A percentile compares a stretch with the other conserved stretches of the same genome.
Evolutionary conservation across 1,140 invertebrate species (phyloP).

Genomic region (Saccostrea echinata): DNA sequence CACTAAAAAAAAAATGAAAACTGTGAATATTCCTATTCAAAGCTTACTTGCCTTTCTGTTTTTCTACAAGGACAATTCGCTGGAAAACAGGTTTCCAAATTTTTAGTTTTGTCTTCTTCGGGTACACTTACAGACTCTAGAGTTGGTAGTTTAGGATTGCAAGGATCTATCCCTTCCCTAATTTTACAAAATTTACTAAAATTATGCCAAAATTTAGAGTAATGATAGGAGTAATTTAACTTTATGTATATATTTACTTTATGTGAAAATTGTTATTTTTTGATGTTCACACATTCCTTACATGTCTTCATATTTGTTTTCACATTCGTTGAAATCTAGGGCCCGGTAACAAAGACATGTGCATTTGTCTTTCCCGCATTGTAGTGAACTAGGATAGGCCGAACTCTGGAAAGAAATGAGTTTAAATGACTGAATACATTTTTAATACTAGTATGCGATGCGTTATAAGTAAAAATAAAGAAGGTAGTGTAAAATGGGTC

Average conservation of each 20-base stretch:
- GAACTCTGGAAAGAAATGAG: background rate
- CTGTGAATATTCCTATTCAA: too few species aligned
- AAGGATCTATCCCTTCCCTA: background rate
- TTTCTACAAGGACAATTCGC: background rate
- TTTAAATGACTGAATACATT: too few species aligned
- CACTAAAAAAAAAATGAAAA: too few species aligned
- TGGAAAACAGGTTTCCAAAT: background rate
- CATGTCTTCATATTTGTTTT: background rate
- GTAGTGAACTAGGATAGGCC: background rate
- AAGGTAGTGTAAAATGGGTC: too few species aligned
- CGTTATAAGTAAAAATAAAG: too few species aligned
- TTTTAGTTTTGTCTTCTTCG: background rate
- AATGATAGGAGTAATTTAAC: too few species aligned
- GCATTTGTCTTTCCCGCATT: background rate
- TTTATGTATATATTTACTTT: too few species aligned
- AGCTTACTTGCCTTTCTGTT: constrained; percentile 13
- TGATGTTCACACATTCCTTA: too few species aligned
- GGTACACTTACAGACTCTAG: background rate
- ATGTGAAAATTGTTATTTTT: too few species aligned
- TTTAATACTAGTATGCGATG: too few species aligned
- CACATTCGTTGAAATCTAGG: background rate
- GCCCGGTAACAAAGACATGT: background rate
- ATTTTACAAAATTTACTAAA: too few species aligned
- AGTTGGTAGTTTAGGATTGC: background rate
- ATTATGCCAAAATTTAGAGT: too few species aligned